Base-by-base conservation (phyloP, 2,797 vertebrate species). In the Potorous gilbertii region DNA sequence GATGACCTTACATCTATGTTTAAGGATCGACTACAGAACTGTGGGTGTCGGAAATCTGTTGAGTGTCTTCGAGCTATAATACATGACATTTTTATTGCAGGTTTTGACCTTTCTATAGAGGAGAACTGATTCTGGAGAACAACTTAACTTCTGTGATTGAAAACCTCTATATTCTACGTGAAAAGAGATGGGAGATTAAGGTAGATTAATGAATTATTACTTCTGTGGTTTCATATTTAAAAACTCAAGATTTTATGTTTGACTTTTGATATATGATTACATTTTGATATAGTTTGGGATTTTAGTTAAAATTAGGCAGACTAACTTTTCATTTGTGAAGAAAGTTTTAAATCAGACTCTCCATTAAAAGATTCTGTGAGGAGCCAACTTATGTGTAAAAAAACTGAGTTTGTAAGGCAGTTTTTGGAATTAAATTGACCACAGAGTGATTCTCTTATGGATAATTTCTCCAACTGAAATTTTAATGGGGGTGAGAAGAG, bases 41-140 rank as follows among this genome's bases (percentile, higher is more conserved):
- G 95, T 97, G 98, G 97, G 97, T 98, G 98, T 98, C 97, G 97
- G 98, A 98, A 98, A 98, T 98, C 98, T 98, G 98, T 98, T 98
- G 94, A 97, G 96, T 98, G 96, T 98, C 98, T 98, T 98, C 97
- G 95, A 97, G 92, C 96, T 98, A 97, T 98, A 98, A 98, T 99
- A 99, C 98, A 98, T 99, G 98, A 98, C 98, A 96, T 98, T 98
- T 99, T 99, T 98, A 98, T 99, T 99, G 96, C 98, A 98, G 98
- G 98, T 98, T 99, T 98, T 91, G 98, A 98, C 98, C 98, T 98
- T 98, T 98, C 96, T 97, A 97, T 98, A 98, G 95, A 94, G 97
- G 98, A 98, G 98, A 98, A 97, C 98, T 98, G 98, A 94, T 98
- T 98, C 97, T 98, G 98, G 97, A 98, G 97, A 98, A 97, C 6